Conservation (phyloP, 2,113 vertebrate species). For the Channa maculata region DNA sequence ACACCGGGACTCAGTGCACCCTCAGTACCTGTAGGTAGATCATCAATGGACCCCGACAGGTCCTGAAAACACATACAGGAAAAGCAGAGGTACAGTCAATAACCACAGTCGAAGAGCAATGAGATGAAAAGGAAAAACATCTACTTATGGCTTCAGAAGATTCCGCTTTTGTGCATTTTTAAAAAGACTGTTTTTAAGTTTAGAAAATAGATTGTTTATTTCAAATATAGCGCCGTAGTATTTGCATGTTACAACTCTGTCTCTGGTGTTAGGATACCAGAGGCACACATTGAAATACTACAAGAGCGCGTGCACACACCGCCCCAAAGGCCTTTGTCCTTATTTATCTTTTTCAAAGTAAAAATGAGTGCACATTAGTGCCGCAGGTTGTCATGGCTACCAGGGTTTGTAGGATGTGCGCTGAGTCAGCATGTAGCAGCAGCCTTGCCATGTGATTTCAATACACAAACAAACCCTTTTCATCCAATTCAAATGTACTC, state of each 20-base stretch:
- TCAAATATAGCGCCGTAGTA: conserved; percentile 1
- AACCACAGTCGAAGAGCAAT: background rate
- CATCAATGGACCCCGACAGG: conserved; percentile 97
- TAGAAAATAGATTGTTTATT: background rate
- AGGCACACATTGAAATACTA: conserved; percentile 43
- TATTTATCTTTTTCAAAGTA: conserved; percentile 76
- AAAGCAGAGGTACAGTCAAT: conserved; percentile 6
- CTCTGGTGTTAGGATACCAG: conserved; percentile 39
- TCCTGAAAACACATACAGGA: conserved; percentile 84
- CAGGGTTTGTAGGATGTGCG: conserved; percentile 74
- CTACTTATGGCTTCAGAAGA: background rate
- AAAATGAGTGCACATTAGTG: conserved; percentile 64
- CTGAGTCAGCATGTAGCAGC: conserved; percentile 77
- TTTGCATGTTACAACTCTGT: conserved; percentile 28
- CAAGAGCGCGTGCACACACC: conserved; percentile 14
- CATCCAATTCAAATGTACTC: conserved; percentile 28
- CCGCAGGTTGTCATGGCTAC: conserved; percentile 79
- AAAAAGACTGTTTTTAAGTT: background rate
- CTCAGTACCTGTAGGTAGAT: conserved; percentile 96
- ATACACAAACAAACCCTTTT: conserved; percentile 61
- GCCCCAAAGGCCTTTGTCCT: conserved; percentile 66
- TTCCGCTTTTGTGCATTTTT: conserved; percentile 4
- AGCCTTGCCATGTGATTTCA: conserved; percentile 72
- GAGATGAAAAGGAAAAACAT: too few relatives aligned
- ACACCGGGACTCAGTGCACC: conserved; percentile 97